A percentile compares a stretch with the other conserved stretches of the same genome.
These are phyloP conservation scores for Sipha flava DNA, from an alignment of 1,140 invertebrate species.

Conservation along the genomic window DNA sequence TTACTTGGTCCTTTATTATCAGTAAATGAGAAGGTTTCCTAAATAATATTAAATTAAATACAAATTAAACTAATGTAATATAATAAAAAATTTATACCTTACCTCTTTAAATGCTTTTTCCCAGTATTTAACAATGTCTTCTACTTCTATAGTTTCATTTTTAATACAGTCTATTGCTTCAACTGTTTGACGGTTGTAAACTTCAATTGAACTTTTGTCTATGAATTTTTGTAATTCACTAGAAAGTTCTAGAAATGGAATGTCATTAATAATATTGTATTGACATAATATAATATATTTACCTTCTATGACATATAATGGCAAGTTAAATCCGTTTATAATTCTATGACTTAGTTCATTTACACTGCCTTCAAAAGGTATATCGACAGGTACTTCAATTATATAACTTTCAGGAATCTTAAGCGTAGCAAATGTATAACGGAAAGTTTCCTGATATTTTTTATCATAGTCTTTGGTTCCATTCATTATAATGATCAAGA, in stretches of 20 bases:
- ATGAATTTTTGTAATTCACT: neutral
- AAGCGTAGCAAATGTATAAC: conserved; percentile 53
- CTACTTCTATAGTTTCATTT: conserved; percentile 52
- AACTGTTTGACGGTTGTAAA: neutral
- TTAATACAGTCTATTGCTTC: conserved; percentile 43
- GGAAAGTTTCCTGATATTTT: conserved; percentile 45
- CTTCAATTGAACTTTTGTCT: neutral
- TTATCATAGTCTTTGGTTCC: conserved; percentile 45
- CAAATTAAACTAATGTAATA: neutral
- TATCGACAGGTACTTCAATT: conserved; percentile 53
- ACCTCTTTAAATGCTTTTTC: conserved; percentile 62
- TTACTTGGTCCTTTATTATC: conserved; percentile 62
- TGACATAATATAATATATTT: conserved; percentile 31
- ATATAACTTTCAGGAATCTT: conserved; percentile 51
- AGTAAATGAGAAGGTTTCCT: conserved; percentile 53
- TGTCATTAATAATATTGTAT: neutral
- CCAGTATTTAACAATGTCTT: conserved; percentile 59
- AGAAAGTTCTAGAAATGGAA: conserved; percentile 37
- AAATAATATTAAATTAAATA: conserved; percentile 11
- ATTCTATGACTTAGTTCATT: conserved; percentile 58
- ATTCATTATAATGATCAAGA: neutral
- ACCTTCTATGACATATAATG: conserved; percentile 57
- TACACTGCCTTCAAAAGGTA: conserved; percentile 52
- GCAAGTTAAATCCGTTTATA: conserved; percentile 59
- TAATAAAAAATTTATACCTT: conserved; percentile 40